A percentile compares a stretch with the other conserved stretches of the same genome.
Conservation (phyloP, 2,797 vertebrate species). For the Sylvia borin region DNA sequence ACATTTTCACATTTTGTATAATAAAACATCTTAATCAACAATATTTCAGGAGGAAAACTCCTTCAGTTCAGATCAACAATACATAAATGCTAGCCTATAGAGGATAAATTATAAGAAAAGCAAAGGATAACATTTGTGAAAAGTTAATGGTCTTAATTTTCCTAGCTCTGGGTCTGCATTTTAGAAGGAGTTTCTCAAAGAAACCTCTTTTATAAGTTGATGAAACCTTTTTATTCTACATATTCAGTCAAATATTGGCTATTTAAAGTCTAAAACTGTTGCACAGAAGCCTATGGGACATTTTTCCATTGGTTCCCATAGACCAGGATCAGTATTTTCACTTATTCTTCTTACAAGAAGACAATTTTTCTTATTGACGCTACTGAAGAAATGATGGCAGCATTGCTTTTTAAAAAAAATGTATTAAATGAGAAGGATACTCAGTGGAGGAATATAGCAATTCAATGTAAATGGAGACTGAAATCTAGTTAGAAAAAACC, state of each 20-base stretch:
- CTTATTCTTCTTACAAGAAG: not conserved
- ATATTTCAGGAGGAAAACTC: not conserved
- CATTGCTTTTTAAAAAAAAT: too few relatives aligned
- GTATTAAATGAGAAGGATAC: accelerated
- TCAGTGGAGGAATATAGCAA: not conserved
- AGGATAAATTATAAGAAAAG: not conserved
- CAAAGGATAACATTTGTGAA: not conserved
- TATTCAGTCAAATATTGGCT: not conserved
- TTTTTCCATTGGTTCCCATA: not conserved
- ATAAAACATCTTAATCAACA: not conserved
- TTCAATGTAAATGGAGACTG: not conserved
- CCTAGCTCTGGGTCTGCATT: not conserved
- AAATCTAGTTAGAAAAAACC: not conserved
- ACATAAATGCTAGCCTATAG: not conserved
- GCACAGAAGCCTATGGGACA: not conserved
- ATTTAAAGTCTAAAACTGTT: not conserved
- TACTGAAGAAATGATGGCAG: not conserved
- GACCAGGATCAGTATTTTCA: not conserved
- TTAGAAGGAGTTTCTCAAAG: not conserved
- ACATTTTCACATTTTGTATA: not conserved
- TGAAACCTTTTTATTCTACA: not conserved
- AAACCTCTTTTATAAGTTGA: not conserved
- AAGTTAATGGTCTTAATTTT: not conserved
- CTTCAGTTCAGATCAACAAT: not conserved
- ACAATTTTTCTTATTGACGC: not conserved